Evolutionary conservation across 2,888 invertebrate genomes (phyloP).

Genomic region (Cephus spinipes): DNA sequence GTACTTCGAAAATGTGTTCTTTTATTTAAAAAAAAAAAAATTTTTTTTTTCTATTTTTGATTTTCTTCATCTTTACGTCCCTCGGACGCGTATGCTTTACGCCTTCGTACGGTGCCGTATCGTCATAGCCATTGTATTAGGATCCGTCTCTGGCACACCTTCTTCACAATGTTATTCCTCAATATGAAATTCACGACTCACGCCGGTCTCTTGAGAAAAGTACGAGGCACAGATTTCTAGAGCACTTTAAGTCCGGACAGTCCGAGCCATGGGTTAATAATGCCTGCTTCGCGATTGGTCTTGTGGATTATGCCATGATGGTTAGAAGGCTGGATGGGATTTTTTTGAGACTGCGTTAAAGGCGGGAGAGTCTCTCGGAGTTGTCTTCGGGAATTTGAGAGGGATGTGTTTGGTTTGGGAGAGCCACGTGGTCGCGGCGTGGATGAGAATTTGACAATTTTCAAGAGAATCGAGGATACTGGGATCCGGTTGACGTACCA

Average conservation of each 20-base stretch:
- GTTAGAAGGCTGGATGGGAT: not conserved
- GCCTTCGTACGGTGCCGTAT: not conserved
- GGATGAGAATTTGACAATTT: not conserved
- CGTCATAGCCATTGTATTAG: not conserved
- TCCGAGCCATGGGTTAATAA: constrained; percentile 1
- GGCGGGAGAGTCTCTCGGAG: not conserved
- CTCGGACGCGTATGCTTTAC: not conserved
- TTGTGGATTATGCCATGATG: not conserved
- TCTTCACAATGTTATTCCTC: not conserved
- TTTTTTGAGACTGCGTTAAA: not conserved
- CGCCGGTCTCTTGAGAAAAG: not conserved
- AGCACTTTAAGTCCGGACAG: constrained; percentile 4
- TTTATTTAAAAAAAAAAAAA: not conserved
- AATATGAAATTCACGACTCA: not conserved
- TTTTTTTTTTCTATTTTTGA: too few species aligned
- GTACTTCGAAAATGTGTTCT: not conserved
- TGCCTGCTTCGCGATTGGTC: not conserved
- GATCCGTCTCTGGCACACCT: not conserved
- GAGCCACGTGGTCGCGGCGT: not conserved
- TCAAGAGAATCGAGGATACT: not conserved
- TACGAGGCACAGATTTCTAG: not conserved
- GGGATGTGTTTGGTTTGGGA: not conserved
- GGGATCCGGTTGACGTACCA: not conserved
- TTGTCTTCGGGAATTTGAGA: not conserved
- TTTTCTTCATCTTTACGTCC: not conserved